phyloP scores from a whole-genome alignment of 2,113 vertebrate genomes.

The Syngnathus floridae region DNA sequence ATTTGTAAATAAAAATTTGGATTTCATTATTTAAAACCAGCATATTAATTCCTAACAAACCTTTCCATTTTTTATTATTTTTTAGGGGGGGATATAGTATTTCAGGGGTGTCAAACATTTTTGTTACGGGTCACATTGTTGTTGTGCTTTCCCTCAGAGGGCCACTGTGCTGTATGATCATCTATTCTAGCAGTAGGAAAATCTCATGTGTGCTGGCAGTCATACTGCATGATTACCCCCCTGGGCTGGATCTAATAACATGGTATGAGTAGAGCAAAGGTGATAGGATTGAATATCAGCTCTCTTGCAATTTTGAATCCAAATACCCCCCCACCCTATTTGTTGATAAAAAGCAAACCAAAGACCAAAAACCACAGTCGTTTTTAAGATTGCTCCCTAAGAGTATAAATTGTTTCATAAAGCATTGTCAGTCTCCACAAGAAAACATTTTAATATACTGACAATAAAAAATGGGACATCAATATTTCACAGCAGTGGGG shows the following conservation, averaged over 20 bases:
- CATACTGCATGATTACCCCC: slow-evolving; percentile 1
- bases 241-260: slow-evolving; percentile 1
- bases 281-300: slow-evolving; percentile 6
- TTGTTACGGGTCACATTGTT: too few relatives aligned
- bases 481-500: neutral
- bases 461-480: neutral
- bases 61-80: too few relatives aligned
- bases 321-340: slow-evolving; percentile 3
- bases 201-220: neutral
- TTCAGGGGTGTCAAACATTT: too few relatives aligned
- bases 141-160: too few relatives aligned
- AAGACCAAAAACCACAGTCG: neutral
- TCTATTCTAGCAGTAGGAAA: neutral
- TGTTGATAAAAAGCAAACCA: slow-evolving; percentile 8
- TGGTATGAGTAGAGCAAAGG: neutral
- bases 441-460: neutral
- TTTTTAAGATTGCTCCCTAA: neutral
- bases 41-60: too few relatives aligned
- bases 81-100: too few relatives aligned
- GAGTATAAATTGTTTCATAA: neutral
- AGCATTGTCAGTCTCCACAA: neutral
- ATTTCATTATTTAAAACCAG: too few relatives aligned
- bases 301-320: slow-evolving; percentile 23
- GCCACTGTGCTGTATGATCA: neutral
- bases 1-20: neutral